These are phyloP conservation scores for Chloebia gouldiae DNA, from an alignment of 2,113 vertebrate genomes.

Conservation along the genomic window DNA sequence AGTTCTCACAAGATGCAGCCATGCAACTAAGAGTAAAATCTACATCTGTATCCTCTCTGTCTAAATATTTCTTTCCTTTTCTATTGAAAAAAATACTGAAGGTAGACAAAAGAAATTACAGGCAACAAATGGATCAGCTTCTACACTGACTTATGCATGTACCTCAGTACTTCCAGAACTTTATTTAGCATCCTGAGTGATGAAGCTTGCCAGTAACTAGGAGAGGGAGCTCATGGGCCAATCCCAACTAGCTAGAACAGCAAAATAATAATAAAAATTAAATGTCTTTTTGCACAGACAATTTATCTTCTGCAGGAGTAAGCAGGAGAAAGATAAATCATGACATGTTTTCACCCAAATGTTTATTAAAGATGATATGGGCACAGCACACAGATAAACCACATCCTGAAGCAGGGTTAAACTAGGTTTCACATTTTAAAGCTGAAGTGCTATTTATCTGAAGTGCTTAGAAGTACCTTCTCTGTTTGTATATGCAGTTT, in stretches of 20 bases:
- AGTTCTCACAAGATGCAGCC: not conserved
- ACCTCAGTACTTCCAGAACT: not conserved
- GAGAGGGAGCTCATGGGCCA: not conserved
- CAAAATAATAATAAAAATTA: not conserved
- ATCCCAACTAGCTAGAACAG: not conserved
- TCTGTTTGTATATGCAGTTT: not conserved
- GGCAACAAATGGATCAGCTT: not conserved
- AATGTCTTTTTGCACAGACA: not conserved
- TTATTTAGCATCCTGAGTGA: not conserved
- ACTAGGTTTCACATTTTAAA: not conserved
- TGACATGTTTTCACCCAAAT: not conserved
- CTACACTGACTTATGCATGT: not conserved
- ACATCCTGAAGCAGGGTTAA: not conserved
- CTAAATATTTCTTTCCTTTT: not conserved
- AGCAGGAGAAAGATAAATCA: not conserved
- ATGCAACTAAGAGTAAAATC: not conserved
- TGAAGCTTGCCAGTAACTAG: not conserved
- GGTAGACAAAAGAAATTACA: not conserved
- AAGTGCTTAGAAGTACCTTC: not conserved
- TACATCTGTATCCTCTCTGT: not conserved
- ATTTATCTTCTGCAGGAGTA: not conserved
- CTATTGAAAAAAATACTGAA: not conserved
- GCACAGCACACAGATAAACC: not conserved
- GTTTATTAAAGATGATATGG: not conserved
- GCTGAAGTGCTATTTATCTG: not conserved